phyloP scores from a whole-genome alignment of 2,797 vertebrate species.

The Cossypha heuglini region DNA sequence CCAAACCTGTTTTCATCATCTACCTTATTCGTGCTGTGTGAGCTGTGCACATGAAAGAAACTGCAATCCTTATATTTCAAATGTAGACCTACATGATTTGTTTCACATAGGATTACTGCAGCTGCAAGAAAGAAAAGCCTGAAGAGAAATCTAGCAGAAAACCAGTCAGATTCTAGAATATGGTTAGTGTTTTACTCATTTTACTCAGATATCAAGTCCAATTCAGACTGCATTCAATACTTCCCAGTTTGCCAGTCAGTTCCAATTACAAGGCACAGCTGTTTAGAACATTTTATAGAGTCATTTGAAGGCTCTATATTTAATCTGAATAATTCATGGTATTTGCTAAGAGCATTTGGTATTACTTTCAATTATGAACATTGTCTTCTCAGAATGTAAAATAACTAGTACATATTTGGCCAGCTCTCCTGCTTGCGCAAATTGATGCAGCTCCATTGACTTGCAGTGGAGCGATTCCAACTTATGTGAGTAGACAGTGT shows the following conservation, averaged over 20 bases:
- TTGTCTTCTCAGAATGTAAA: slow-evolving; percentile 49
- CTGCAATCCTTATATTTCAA: not conserved
- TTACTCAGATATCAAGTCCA: slow-evolving; percentile 16
- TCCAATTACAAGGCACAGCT: slow-evolving; percentile 67
- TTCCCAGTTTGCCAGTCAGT: slow-evolving; percentile 55
- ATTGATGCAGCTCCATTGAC: slow-evolving; percentile 31
- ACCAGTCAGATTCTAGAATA: not conserved
- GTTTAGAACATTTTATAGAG: slow-evolving; percentile 55
- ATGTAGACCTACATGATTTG: not conserved
- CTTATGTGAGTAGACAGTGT: not conserved
- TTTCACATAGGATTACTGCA: not conserved
- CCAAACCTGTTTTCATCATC: not conserved
- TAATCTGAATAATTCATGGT: slow-evolving; percentile 64
- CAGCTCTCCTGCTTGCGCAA: slow-evolving; percentile 30
- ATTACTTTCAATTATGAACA: slow-evolving; percentile 68
- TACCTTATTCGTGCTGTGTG: not conserved
- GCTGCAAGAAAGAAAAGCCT: not conserved
- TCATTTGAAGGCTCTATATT: slow-evolving; percentile 57
- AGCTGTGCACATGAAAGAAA: not conserved
- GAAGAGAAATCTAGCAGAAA: not conserved
- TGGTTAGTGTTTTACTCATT: not conserved
- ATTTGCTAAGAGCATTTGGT: slow-evolving; percentile 49
- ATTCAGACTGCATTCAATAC: slow-evolving; percentile 25
- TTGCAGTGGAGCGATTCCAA: slow-evolving; percentile 4
- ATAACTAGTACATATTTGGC: slow-evolving; percentile 31